These are phyloP conservation scores for Romanogobio albipinnatus DNA, from an alignment of 2,113 vertebrate genomes.

Conservation along the genomic window DNA sequence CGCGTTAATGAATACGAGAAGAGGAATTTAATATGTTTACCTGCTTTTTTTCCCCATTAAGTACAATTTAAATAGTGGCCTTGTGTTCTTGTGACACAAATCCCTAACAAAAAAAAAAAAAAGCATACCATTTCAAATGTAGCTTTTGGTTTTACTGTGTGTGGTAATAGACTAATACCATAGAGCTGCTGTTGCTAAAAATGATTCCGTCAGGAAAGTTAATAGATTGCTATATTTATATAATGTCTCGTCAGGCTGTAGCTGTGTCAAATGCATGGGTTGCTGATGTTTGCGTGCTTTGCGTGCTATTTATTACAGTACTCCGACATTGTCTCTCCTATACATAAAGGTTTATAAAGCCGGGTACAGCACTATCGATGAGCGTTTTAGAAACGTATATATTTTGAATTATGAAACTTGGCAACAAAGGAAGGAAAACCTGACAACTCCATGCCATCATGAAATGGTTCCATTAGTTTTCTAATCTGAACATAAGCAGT, in stretches of 20 bases:
- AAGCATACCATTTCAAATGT: conserved; percentile 28
- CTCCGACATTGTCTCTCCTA: conserved; percentile 19
- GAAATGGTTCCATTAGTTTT: neutral
- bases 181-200: conserved; percentile 43
- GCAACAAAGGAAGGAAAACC: neutral
- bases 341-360: conserved; percentile 24
- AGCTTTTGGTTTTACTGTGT: conserved; percentile 26
- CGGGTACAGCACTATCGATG: neutral
- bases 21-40: conserved; percentile 11
- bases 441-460: neutral
- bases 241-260: conserved; percentile 39
- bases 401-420: neutral
- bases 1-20: neutral
- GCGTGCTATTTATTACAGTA: conserved; percentile 27
- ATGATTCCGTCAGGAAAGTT: neutral
- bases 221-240: conserved; percentile 44
- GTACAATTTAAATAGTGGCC: conserved; percentile 42
- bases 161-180: conserved; percentile 25
- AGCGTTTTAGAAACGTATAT: neutral
- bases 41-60: conserved; percentile 21
- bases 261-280: conserved; percentile 34
- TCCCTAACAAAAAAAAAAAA: conserved; percentile 26
- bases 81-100: conserved; percentile 48
- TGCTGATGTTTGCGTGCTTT: conserved; percentile 2
- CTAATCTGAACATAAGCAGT: neutral